Evolutionary conservation across 2,888 invertebrate genomes (phyloP), one percentile per base, ranked within the genome.

Genomic region (Silvanus unidentatus): DNA sequence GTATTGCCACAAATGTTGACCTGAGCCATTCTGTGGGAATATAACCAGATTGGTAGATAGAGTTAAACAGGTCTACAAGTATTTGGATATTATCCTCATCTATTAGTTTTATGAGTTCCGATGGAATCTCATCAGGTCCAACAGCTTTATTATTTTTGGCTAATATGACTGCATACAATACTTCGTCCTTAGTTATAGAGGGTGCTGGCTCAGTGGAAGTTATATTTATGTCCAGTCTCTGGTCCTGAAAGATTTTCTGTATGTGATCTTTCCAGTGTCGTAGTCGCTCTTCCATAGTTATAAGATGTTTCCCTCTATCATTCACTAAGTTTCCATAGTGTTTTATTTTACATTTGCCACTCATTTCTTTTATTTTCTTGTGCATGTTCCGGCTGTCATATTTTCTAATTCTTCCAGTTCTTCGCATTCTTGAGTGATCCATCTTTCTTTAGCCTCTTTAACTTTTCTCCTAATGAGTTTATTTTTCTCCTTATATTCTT

Each of bases 71-170:
- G n/a, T n/a, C n/a, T n/a, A n/a, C 42, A 28, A 53, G 30, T 15
- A 29, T 35, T 11, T 16, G 35, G 28, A 49, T 36, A 16, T 40
- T 42, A n/a, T 48, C 47, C 30, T 49, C 53, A 30, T 47, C 45
- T 22, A 53, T 27, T 34, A 48, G 38, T 47, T 52, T 48, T 27
- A 54, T 39, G 12, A 48, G 40, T 40, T 53, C 49, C 22, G 40
- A 35, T 6, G 16, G 12, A 13, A 44, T 34, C n/a, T 44, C 15
- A 44, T 51, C 49, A 41, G 36, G 43, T 6, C 48, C 42, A 10
- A 46, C 45, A 16, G 50, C 42, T 37, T 46, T 52, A 35, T 48
- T 45, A 9, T 43, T 45, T 22, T 48, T 28, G 5, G 49, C 45
- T 27, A 36, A 48, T 35, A 47, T 46, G 12, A 52, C 54, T 2